Conservation (phyloP, 2,797 vertebrate genomes). For the Peromyscus nudipes region DNA sequence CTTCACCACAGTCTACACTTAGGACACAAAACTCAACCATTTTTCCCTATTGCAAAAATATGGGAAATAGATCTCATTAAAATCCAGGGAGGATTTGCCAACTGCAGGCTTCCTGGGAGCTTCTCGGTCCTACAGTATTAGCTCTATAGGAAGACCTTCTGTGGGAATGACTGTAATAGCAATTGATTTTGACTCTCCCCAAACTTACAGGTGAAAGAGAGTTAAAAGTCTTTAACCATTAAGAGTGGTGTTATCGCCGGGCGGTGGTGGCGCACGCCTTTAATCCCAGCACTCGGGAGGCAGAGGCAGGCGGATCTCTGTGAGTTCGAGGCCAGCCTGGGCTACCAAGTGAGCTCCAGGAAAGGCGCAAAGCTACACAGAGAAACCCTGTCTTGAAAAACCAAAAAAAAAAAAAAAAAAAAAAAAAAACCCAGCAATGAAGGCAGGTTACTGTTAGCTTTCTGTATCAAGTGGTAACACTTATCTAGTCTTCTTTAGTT, state of each 20-base stretch:
- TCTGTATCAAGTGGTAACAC: background rate
- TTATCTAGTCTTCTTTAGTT: background rate
- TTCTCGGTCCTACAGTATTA: background rate
- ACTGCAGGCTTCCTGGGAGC: background rate
- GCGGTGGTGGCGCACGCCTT: too few species aligned
- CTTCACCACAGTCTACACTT: conserved; percentile 51
- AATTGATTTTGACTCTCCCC: background rate
- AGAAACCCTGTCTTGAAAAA: too few species aligned
- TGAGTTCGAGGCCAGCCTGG: too few species aligned
- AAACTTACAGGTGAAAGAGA: background rate
- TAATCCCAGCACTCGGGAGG: too few species aligned
- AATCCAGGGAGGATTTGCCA: conserved; percentile 61
- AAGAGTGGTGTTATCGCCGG: background rate
- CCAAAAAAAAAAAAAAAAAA: too few species aligned
- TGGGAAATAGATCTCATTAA: conserved; percentile 33
- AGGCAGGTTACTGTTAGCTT: background rate
- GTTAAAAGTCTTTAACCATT: background rate
- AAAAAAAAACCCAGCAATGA: too few species aligned
- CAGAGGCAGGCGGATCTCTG: too few species aligned
- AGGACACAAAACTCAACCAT: conserved; percentile 54
- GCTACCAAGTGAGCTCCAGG: too few species aligned
- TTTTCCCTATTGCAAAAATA: conserved; percentile 67
- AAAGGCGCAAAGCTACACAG: too few species aligned
- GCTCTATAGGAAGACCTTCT: conserved; percentile 38
- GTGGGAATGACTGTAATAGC: conserved; percentile 17